These are phyloP conservation scores for Lithobates pipiens DNA, from an alignment of 2,797 vertebrate species.

Conservation along the genomic window DNA sequence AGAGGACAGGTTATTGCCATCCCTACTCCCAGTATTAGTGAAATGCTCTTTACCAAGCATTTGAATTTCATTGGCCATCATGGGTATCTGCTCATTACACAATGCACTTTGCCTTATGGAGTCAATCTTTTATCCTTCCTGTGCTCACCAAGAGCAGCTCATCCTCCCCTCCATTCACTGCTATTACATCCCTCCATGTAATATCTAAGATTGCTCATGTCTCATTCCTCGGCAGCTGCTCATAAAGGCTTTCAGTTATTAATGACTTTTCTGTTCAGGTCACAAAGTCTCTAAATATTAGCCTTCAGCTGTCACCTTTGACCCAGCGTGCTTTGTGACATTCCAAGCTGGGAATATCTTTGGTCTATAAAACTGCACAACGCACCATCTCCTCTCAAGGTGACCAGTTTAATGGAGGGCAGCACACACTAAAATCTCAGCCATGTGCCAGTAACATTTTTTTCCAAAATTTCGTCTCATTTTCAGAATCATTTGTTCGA, in stretches of 20 bases:
- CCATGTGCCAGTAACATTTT: too few relatives aligned
- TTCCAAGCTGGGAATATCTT: neutral
- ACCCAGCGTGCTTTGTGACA: slow-evolving; percentile 12
- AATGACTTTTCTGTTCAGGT: slow-evolving; percentile 7
- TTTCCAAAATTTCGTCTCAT: too few relatives aligned
- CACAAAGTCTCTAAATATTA: slow-evolving; percentile 43
- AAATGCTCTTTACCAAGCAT: neutral
- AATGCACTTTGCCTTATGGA: neutral
- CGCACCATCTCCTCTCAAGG: slow-evolving; percentile 1
- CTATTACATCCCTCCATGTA: neutral
- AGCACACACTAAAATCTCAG: neutral
- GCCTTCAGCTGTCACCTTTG: slow-evolving; percentile 47
- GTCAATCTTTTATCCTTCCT: neutral
- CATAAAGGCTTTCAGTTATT: slow-evolving; percentile 10
- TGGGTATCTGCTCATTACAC: neutral
- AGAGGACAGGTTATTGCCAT: neutral
- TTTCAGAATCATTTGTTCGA: too few relatives aligned
- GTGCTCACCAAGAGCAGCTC: neutral
- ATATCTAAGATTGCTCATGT: neutral
- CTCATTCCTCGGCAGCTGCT: slow-evolving; percentile 29
- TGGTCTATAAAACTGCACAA: neutral
- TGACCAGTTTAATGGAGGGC: neutral
- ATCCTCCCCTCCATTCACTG: neutral
- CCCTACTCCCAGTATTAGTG: neutral
- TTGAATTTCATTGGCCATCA: neutral